Evolutionary conservation across 92 coral and sea anemone species (phyloP).

Genomic region (Galaxea fascicularis): DNA sequence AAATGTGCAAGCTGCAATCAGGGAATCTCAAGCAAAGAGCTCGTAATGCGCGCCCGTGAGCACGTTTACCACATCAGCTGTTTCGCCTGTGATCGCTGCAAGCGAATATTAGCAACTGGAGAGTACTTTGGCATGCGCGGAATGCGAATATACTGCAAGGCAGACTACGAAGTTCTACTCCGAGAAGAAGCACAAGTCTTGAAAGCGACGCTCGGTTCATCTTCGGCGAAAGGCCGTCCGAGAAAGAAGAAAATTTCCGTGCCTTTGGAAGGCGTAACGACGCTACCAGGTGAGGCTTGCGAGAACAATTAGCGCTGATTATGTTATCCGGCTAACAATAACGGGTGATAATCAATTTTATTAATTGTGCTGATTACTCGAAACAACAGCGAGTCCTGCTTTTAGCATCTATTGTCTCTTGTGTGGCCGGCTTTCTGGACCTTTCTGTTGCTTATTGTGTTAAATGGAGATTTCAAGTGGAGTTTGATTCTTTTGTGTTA

Average conservation of each 20-base stretch:
- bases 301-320: conserved; percentile 30
- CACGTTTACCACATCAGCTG: conserved; percentile 96
- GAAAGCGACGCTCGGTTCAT: conserved; percentile 55
- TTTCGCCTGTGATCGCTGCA: conserved; percentile 99
- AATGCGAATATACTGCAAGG: conserved; percentile 85
- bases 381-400: conserved; percentile 15
- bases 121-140: conserved; percentile 98
- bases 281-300: conserved; percentile 70
- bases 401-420: neutral
- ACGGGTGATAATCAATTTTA: conserved; percentile 19
- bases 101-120: conserved; percentile 97
- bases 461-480: neutral
- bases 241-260: conserved; percentile 75
- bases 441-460: neutral
- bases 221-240: conserved; percentile 83
- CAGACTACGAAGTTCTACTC: conserved; percentile 86
- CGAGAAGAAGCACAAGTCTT: conserved; percentile 79
- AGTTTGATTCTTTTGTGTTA: neutral
- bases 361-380: neutral
- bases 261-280: conserved; percentile 70
- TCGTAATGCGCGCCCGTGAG: conserved; percentile 99
- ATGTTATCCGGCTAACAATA: neutral
- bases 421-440: neutral
- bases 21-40: conserved; percentile 90
- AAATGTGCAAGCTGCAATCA: conserved; percentile 88